Evolutionary conservation across 2,113 vertebrate genomes (phyloP), one percentile per base, ranked within the genome.

Genomic region (Ictalurus furcatus): DNA sequence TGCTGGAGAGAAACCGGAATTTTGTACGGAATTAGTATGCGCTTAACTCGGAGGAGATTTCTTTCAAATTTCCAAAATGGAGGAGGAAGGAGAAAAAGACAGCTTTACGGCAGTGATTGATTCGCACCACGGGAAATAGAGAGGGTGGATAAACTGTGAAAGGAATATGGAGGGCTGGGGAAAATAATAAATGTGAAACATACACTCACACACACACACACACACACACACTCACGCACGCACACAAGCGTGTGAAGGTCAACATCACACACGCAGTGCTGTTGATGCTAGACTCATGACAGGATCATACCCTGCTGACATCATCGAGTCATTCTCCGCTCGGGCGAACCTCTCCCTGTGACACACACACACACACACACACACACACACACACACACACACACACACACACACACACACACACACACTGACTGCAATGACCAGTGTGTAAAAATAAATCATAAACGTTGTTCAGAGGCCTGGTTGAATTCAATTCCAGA

Each of bases 271-370:
- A 74, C 12, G n/a, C 78, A 69, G 67, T n/a, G 30, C 8, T 69
- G 85, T 61, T 84, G 59, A 73, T 76, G 80, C 56, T 87, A 81
- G 54, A 63, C 85, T 87, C 85, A 91, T 91, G 88, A 91, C 82
- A 84, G 34, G 40, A 87, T 89, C 86, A 84, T 85, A 30, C 58
- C 40, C 90, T 85, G 88, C 58, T 87, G 88, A 91, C 88, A 89
- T 85, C 65, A 89, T 67, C 56, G 52, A 80, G 82, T 89, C 88
- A 89, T 78, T 61, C 58, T 58, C 44, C 7, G 9, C 69, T 84
- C 11, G 65, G 19, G 37, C 21, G 80, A 84, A 84, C 54, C 56
- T 80, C 58, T 59, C 59, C 79, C 80, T 84, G 54, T 88, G 54
- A 88, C 87, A 88, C 40, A 44, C 40, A 44, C 40, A 44, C 40